Percentiles rank a stretch among this genome's conserved stretches.
phyloP scores from a whole-genome alignment of 2,797 vertebrate genomes.

The Anas georgica region DNA sequence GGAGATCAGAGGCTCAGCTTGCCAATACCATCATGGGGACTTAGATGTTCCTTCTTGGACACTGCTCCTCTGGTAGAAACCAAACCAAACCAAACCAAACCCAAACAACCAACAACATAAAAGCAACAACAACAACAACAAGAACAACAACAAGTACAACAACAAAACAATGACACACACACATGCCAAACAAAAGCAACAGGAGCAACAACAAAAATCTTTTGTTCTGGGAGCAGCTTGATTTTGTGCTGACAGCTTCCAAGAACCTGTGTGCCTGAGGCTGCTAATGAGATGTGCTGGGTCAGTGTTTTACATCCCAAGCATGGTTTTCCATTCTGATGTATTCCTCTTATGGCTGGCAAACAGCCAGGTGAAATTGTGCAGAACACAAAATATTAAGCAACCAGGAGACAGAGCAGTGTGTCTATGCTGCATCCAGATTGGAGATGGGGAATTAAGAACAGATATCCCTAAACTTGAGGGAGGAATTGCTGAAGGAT shows the following conservation, averaged over 20 bases:
- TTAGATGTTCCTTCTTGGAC: not conserved
- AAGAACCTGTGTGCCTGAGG: not conserved
- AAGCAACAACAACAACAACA: not conserved
- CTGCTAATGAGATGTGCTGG: not conserved
- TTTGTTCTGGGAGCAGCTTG: not conserved
- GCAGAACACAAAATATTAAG: not conserved
- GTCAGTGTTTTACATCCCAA: not conserved
- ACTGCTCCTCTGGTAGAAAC: not conserved
- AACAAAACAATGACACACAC: not conserved
- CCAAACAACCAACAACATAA: not conserved
- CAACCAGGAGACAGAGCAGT: not conserved
- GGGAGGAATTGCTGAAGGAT: not conserved
- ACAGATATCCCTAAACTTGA: not conserved
- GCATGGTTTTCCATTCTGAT: not conserved
- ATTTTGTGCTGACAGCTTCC: not conserved
- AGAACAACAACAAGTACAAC: not conserved
- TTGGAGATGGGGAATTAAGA: not conserved
- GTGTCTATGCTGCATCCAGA: not conserved
- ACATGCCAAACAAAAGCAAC: not conserved
- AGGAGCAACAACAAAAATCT: not conserved
- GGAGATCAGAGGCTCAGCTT: not conserved
- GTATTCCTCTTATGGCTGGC: not conserved
- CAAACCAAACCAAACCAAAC: not conserved
- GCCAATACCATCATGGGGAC: accelerated
- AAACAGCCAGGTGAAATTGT: not conserved